phyloP scores from a whole-genome alignment of 2,888 invertebrate species.

The Rhingia campestris region DNA sequence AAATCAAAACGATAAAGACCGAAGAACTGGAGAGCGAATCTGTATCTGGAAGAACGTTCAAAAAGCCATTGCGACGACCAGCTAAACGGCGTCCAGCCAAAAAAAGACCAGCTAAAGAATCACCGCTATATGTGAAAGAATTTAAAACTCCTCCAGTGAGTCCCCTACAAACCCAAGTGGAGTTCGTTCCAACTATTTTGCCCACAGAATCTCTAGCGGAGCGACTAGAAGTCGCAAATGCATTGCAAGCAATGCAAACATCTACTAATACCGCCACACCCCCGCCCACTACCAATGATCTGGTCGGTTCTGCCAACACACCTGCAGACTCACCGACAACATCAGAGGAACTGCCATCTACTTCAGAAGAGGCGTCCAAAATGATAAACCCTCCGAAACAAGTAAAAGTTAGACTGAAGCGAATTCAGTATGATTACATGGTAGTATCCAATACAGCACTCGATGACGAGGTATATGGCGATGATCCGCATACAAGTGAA shows the following conservation, averaged over 20 bases:
- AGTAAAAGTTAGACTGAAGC: conserved; percentile 44
- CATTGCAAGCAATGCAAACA: neutral
- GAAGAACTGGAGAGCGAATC: conserved; percentile 35
- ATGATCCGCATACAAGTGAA: neutral
- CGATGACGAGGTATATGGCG: conserved; percentile 1
- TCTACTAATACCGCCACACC: neutral
- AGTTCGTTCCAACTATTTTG: neutral
- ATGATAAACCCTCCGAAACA: conserved; percentile 1
- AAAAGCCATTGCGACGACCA: conserved; percentile 12
- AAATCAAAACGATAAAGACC: conserved; percentile 37
- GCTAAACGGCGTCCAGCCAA: conserved; percentile 1
- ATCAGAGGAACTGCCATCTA: neutral
- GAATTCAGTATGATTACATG: conserved; percentile 28
- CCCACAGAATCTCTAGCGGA: conserved; percentile 6
- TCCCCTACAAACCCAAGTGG: neutral
- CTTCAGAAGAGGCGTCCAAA: neutral
- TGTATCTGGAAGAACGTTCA: conserved; percentile 2
- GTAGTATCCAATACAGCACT: conserved; percentile 30
- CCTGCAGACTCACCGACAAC: neutral
- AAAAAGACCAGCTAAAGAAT: conserved; percentile 1
- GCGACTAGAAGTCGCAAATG: neutral
- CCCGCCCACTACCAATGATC: conserved; percentile 25
- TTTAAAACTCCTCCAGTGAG: neutral
- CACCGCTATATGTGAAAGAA: neutral
- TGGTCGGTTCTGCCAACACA: neutral